Evolutionary conservation across 2,888 invertebrate genomes (phyloP).

Genomic region (Scaptomyza tumidula): DNA sequence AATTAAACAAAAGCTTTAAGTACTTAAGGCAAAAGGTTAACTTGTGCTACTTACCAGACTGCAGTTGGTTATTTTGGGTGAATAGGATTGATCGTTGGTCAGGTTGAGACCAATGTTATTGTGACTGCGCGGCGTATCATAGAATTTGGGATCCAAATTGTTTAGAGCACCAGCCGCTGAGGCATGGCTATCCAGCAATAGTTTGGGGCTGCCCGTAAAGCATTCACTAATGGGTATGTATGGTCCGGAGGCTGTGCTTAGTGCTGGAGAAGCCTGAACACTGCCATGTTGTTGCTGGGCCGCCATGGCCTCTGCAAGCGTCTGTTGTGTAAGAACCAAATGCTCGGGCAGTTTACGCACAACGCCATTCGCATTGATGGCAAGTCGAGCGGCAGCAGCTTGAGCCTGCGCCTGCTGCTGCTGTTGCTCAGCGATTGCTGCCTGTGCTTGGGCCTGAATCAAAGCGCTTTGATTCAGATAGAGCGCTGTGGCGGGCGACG

Average conservation of each 20-base stretch:
- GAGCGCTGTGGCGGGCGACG: constrained; percentile 73
- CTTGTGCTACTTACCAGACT: constrained; percentile 69
- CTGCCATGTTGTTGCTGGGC: constrained; percentile 65
- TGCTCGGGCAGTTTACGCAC: constrained; percentile 84
- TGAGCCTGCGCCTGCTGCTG: constrained; percentile 43
- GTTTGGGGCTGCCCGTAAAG: constrained; percentile 90
- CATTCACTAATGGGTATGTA: constrained; percentile 97
- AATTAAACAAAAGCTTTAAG: not conserved
- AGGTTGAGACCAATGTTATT: constrained; percentile 84
- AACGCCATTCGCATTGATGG: constrained; percentile 77
- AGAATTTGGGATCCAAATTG: constrained; percentile 86
- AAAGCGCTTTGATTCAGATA: constrained; percentile 75
- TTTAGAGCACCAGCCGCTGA: constrained; percentile 78
- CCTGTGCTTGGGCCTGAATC: constrained; percentile 65
- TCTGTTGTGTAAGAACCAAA: constrained; percentile 82
- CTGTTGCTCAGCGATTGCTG: constrained; percentile 45
- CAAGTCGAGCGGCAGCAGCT: constrained; percentile 62
- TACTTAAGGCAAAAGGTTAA: not conserved
- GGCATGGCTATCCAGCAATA: constrained; percentile 53
- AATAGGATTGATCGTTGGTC: constrained; percentile 84
- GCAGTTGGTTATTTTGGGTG: constrained; percentile 84
- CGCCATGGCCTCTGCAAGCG: constrained; percentile 73
- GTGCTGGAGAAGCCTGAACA: constrained; percentile 87
- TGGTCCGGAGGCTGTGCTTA: constrained; percentile 90
- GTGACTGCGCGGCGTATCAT: constrained; percentile 85